Percentiles rank a stretch among this genome's conserved stretches.
phyloP scores from a whole-genome alignment of 2,888 invertebrate genomes.

The Pseudanteris insignis region DNA sequence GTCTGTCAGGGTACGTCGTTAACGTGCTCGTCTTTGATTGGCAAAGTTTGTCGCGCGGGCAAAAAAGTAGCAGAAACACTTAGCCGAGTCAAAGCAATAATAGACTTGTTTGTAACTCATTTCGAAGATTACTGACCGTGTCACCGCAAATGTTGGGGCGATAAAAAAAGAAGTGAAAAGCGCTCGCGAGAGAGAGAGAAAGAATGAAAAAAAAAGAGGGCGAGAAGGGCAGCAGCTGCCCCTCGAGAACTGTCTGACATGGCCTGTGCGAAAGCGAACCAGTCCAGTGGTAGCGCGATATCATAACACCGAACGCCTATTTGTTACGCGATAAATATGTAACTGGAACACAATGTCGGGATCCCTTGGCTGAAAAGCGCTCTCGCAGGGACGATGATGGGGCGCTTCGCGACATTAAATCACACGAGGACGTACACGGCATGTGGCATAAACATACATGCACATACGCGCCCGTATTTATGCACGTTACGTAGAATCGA shows the following conservation, averaged over 20 bases:
- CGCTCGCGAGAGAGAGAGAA: background rate
- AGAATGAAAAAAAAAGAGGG: slow-evolving; percentile 1
- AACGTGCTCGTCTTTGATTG: no score
- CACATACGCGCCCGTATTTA: slow-evolving; percentile 36
- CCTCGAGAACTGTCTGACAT: slow-evolving; percentile 29
- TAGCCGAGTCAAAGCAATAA: slow-evolving; percentile 44
- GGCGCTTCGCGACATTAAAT: slow-evolving; percentile 56
- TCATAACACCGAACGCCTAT: slow-evolving; percentile 64
- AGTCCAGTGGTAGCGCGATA: slow-evolving; percentile 58
- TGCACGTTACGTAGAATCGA: slow-evolving; percentile 35
- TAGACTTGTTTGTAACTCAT: slow-evolving; percentile 55
- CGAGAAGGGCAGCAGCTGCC: slow-evolving; percentile 53
- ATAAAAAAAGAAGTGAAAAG: slow-evolving; percentile 23
- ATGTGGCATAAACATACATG: slow-evolving; percentile 40
- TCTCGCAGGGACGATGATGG: slow-evolving; percentile 43
- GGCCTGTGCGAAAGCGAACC: slow-evolving; percentile 51
- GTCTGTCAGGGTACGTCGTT: no score
- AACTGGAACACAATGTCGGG: slow-evolving; percentile 61
- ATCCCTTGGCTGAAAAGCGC: slow-evolving; percentile 33
- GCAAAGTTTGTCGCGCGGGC: background rate
- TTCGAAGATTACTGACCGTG: slow-evolving; percentile 47
- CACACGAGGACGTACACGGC: slow-evolving; percentile 48
- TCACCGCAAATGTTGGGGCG: slow-evolving; percentile 52
- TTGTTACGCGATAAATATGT: slow-evolving; percentile 65
- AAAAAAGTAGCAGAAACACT: slow-evolving; percentile 28